These are phyloP conservation scores for Neoaliturus tenellus DNA, from an alignment of 2,888 invertebrate genomes.

Conservation along the genomic window DNA sequence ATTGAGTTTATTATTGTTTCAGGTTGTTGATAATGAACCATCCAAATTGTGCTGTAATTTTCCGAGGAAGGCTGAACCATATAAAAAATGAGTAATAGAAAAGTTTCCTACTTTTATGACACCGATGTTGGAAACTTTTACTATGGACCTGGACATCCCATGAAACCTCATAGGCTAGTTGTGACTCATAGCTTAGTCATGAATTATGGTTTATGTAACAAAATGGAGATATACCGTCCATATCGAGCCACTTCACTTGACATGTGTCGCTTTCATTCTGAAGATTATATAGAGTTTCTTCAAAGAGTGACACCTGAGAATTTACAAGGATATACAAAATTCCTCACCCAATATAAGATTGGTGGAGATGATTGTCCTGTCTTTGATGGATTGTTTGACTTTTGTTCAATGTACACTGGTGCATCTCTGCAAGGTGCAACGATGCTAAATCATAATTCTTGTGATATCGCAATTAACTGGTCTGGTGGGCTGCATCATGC, in stretches of 20 bases:
- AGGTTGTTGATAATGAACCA: no score
- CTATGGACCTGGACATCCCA: constrained; percentile 98
- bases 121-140: constrained; percentile 99
- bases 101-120: constrained; percentile 97
- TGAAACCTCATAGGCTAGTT: constrained; percentile 98
- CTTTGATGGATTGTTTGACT: constrained; percentile 98
- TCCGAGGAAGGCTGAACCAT: no score
- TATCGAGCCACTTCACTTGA: constrained; percentile 96
- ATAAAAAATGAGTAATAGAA: constrained; percentile 74
- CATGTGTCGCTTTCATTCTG: constrained; percentile 98
- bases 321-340: constrained; percentile 94
- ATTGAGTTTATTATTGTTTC: no score
- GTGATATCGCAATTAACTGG: constrained; percentile 99
- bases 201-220: constrained; percentile 96
- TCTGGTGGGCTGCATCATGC: constrained; percentile 99
- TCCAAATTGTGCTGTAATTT: no score
- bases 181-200: constrained; percentile 97
- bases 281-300: constrained; percentile 98
- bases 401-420: constrained; percentile 98
- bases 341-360: constrained; percentile 96
- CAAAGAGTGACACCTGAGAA: constrained; percentile 97
- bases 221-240: constrained; percentile 97
- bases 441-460: constrained; percentile 95
- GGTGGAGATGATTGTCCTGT: constrained; percentile 98
- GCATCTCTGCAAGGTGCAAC: constrained; percentile 98